Evolutionary conservation across 2,113 vertebrate genomes (phyloP).

Genomic region (Gymnorhina tibicen): DNA sequence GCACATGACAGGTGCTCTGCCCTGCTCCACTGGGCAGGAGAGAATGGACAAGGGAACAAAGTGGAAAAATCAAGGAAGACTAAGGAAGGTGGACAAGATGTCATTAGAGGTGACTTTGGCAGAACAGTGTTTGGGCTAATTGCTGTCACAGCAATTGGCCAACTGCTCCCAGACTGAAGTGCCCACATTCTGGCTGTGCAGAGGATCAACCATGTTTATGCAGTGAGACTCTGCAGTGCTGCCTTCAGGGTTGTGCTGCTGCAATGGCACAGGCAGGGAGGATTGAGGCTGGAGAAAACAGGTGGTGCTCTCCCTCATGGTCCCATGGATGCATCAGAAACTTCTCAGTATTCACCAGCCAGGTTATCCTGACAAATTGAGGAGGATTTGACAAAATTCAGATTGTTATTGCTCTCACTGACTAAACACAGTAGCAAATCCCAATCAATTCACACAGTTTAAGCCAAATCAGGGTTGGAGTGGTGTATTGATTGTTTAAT

Average conservation of each 20-base stretch:
- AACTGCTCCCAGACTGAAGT: background rate
- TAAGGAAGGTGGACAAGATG: background rate
- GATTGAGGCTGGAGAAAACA: background rate
- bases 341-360: background rate
- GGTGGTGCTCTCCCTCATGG: background rate
- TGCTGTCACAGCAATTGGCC: background rate
- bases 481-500: background rate
- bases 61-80: background rate
- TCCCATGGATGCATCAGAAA: background rate
- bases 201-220: rapidly evolving
- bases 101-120: background rate
- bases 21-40: background rate
- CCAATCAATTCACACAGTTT: background rate
- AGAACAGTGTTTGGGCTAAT: background rate
- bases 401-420: background rate
- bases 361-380: background rate
- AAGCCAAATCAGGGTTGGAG: background rate
- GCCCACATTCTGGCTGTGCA: background rate
- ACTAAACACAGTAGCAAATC: background rate
- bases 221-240: background rate
- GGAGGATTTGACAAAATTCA: background rate
- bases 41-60: background rate
- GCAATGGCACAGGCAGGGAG: rapidly evolving
- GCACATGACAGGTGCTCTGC: rapidly evolving
- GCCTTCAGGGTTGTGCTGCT: background rate